Evolutionary conservation across 2,113 vertebrate genomes (phyloP).

Genomic region (Tonatia bakeri): DNA sequence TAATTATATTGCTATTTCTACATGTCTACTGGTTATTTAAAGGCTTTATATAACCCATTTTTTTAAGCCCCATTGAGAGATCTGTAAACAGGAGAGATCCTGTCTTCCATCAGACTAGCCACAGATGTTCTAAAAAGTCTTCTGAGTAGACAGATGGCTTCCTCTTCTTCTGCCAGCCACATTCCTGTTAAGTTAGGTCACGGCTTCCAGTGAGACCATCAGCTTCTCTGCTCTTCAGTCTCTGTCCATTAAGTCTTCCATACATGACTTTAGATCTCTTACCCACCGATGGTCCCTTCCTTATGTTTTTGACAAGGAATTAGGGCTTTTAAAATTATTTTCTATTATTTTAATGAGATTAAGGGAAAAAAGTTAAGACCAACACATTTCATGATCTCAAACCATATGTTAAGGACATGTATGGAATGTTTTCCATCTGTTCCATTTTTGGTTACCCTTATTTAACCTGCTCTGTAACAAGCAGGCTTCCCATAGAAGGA

Average conservation of each 20-base stretch:
- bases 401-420: neutral
- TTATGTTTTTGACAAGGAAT: neutral
- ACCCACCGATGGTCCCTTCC: neutral
- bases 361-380: neutral
- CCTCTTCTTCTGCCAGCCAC: neutral
- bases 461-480: neutral
- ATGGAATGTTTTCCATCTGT: neutral
- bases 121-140: rapidly evolving
- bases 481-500: neutral
- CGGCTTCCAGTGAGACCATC: neutral
- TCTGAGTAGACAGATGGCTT: rapidly evolving
- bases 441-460: neutral
- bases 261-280: neutral
- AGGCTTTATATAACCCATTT: neutral
- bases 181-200: neutral
- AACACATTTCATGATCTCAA: neutral
- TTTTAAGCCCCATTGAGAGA: neutral
- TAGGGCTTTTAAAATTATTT: neutral
- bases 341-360: neutral
- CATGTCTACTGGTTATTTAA: neutral
- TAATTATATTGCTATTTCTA: neutral
- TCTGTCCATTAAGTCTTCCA: neutral
- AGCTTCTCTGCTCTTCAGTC: neutral
- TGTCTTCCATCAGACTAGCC: neutral
- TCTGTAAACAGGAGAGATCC: too few relatives aligned